Percentiles rank a stretch among this genome's conserved stretches.
These are phyloP conservation scores for Pristionchus mayeri DNA, from an alignment of 2,888 invertebrate genomes.

Conservation along the genomic window DNA sequence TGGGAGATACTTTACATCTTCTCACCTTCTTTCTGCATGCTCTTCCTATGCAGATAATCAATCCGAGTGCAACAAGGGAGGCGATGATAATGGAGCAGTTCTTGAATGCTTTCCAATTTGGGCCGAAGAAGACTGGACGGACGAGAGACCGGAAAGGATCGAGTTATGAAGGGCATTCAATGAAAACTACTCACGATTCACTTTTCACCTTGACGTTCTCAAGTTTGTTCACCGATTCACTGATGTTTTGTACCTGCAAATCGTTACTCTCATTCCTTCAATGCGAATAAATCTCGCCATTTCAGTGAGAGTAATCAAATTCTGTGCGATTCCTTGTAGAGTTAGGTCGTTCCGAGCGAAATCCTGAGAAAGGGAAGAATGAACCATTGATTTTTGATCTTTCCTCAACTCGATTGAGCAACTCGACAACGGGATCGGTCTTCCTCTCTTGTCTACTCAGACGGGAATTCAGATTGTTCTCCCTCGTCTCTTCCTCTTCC, in stretches of 20 bases:
- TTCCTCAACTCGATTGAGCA: slow-evolving; percentile 5
- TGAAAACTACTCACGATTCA: background rate
- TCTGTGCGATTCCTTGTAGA: slow-evolving; percentile 6
- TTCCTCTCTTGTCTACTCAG: background rate
- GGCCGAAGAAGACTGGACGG: slow-evolving; percentile 3
- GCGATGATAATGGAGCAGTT: background rate
- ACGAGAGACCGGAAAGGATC: background rate
- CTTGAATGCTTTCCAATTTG: background rate
- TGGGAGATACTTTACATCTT: background rate
- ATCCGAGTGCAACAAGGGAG: background rate
- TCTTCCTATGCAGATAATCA: background rate
- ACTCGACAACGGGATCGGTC: background rate
- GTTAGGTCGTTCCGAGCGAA: slow-evolving; percentile 10
- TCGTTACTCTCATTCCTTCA: background rate
- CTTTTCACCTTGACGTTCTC: background rate
- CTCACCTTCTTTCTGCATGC: background rate
- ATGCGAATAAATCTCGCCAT: background rate
- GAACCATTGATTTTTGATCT: background rate
- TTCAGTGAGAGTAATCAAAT: slow-evolving; percentile 22
- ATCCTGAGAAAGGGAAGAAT: background rate
- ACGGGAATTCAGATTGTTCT: background rate
- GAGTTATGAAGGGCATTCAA: too few relatives aligned
- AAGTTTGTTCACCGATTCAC: background rate
- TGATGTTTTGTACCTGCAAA: slow-evolving; percentile 28
- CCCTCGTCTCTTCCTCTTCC: background rate